Evolutionary conservation across 2,888 invertebrate species (phyloP).

Genomic region (Aphidoletes aphidimyza): DNA sequence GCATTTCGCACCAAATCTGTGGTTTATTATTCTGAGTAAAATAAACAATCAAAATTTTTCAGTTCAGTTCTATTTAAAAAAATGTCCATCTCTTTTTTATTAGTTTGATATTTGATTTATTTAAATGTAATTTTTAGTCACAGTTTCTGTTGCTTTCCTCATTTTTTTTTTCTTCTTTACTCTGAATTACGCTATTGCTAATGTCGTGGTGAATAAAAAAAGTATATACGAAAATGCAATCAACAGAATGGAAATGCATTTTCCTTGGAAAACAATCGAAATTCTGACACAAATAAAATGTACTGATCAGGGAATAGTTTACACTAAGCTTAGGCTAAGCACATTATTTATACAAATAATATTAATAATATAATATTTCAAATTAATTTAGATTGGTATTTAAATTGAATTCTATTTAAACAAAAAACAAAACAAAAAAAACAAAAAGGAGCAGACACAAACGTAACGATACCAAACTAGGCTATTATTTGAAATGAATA

Average conservation of each 20-base stretch:
- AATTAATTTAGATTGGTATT: neutral
- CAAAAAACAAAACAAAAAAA: neutral
- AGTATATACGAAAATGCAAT: neutral
- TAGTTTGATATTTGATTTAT: neutral
- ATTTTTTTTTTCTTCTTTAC: neutral
- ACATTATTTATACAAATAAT: neutral
- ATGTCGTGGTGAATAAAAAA: neutral
- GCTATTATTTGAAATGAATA: no score
- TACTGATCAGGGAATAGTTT: conserved; percentile 47
- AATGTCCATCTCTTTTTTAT: neutral
- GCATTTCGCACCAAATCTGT: neutral
- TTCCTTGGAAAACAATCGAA: neutral
- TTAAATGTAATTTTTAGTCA: neutral
- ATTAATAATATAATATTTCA: neutral
- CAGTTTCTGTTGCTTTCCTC: neutral
- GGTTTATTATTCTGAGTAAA: conserved; percentile 14
- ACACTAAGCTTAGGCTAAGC: neutral
- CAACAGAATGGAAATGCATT: neutral
- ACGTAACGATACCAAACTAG: neutral
- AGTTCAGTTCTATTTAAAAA: neutral
- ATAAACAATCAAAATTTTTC: conserved; percentile 11
- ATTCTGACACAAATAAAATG: neutral
- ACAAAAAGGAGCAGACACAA: neutral
- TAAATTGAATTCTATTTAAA: neutral
- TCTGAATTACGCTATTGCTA: neutral